phyloP scores from a whole-genome alignment of 2,797 vertebrate species.

The Hirundo rustica region DNA sequence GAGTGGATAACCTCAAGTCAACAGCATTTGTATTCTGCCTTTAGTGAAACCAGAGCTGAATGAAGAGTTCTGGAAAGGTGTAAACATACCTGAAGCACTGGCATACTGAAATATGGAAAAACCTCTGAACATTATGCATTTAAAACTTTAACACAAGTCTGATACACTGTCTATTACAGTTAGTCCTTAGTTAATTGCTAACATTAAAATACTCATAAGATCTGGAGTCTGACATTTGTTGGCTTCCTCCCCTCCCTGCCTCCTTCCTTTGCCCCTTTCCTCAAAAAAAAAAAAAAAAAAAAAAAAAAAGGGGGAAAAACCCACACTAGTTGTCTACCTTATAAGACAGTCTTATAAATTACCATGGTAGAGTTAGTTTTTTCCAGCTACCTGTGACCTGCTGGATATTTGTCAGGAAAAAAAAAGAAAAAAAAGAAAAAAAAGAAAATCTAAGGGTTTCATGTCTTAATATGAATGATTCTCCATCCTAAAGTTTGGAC shows the following conservation, averaged over 20 bases:
- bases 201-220: background rate
- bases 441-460: background rate
- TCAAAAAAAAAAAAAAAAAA: no score
- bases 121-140: background rate
- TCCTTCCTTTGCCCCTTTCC: background rate
- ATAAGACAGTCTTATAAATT: background rate
- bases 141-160: background rate
- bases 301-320: no score
- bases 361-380: background rate
- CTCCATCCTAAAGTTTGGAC: slow-evolving; percentile 8
- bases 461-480: slow-evolving; percentile 8
- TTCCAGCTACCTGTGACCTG: background rate
- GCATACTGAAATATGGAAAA: background rate
- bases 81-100: background rate
- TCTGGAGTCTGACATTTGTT: background rate
- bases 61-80: background rate
- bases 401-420: background rate
- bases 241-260: background rate
- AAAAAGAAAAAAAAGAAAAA: background rate
- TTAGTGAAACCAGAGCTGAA: background rate
- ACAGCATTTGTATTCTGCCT: background rate
- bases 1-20: background rate
- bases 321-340: background rate
- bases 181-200: background rate
- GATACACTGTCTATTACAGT: background rate